phyloP scores from a whole-genome alignment of 2,888 invertebrate species.

The Strigamia transsilvanica region DNA sequence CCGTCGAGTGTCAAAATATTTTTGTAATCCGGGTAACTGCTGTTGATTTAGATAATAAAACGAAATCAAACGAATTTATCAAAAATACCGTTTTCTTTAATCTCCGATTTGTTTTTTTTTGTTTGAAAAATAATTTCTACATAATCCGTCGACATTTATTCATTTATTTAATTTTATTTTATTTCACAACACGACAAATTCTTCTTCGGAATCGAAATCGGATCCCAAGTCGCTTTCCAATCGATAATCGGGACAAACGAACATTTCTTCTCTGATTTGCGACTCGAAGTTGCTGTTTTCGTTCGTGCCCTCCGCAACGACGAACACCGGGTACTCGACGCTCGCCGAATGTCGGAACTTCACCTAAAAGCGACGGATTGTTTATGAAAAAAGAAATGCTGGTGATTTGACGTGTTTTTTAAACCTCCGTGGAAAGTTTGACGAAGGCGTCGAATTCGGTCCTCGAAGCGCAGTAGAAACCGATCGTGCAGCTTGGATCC shows the following conservation, averaged over 20 bases:
- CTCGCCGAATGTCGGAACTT: constrained; percentile 51
- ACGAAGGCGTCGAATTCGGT: constrained; percentile 80
- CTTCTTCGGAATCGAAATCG: constrained; percentile 53
- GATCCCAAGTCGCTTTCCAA: background rate
- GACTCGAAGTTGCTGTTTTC: background rate
- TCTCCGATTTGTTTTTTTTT: background rate
- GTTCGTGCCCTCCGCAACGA: constrained; percentile 73
- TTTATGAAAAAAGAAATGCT: too few relatives aligned
- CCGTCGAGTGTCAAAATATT: background rate
- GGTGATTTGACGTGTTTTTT: too few relatives aligned
- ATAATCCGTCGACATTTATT: background rate
- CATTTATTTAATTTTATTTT: background rate
- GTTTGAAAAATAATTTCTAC: background rate
- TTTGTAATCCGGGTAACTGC: constrained; percentile 13
- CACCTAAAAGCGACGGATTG: constrained; percentile 31
- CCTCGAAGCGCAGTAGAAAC: constrained; percentile 82
- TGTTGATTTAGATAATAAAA: constrained; percentile 28
- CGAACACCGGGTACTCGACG: constrained; percentile 83
- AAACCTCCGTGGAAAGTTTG: constrained; percentile 54
- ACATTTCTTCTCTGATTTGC: background rate
- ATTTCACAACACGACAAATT: constrained; percentile 55
- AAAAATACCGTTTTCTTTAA: background rate
- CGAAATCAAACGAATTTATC: background rate
- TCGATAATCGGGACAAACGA: background rate
- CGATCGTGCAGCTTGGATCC: constrained; percentile 92